A percentile compares a stretch with the other conserved stretches of the same genome.
Evolutionary conservation across 1,140 invertebrate genomes (phyloP).

Genomic region (Aphelinus atriplicis): DNA sequence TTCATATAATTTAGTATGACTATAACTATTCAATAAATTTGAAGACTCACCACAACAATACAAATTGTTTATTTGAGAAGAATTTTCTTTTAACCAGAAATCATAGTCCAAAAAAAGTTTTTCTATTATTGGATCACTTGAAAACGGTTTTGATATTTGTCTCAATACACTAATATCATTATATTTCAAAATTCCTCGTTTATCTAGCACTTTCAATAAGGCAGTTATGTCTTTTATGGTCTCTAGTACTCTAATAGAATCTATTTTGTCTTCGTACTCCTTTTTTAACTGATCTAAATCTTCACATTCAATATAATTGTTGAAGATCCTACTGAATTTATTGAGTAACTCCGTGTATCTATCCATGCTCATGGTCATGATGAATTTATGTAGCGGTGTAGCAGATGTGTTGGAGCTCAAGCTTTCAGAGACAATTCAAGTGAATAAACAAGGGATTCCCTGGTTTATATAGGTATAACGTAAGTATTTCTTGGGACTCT

Average conservation of each 20-base stretch:
- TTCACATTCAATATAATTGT: constrained; percentile 11
- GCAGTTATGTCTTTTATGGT: constrained; percentile 46
- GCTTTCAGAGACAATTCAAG: background rate
- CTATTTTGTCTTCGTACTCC: constrained; percentile 44
- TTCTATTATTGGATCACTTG: constrained; percentile 40
- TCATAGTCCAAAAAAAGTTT: constrained; percentile 47
- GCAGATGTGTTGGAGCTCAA: background rate
- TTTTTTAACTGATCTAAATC: constrained; percentile 46
- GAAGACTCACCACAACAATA: constrained; percentile 24
- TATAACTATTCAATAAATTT: background rate
- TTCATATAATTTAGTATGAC: constrained; percentile 17
- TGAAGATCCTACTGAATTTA: constrained; percentile 4
- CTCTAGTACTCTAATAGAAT: constrained; percentile 48
- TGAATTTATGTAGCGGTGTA: background rate
- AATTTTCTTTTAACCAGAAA: constrained; percentile 42
- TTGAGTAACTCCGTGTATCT: constrained; percentile 3
- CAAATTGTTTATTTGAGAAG: constrained; percentile 35
- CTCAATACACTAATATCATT: constrained; percentile 47
- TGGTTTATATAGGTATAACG: background rate
- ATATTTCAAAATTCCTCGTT: constrained; percentile 47
- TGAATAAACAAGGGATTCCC: constrained; percentile 10
- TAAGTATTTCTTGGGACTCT: background rate
- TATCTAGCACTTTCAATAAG: constrained; percentile 55
- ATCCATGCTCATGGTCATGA: constrained; percentile 7
- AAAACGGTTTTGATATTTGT: constrained; percentile 45